Evolutionary conservation across 2,797 vertebrate species (phyloP), one percentile per base, ranked within the genome.

Genomic region (Danio aesculapii): DNA sequence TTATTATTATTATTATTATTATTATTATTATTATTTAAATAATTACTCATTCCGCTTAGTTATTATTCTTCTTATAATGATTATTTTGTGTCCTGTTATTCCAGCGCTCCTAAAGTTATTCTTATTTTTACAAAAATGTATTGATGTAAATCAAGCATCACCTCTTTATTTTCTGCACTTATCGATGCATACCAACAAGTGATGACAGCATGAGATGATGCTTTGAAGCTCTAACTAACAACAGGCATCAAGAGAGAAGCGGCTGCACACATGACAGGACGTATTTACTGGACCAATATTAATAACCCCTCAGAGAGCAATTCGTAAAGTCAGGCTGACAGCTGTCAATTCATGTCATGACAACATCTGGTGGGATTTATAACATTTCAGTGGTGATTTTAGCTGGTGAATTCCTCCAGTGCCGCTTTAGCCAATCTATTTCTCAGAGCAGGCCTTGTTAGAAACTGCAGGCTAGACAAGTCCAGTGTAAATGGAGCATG

Each of bases 381-480:
- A 75, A 50, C 11, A 41, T 53, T 75, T 66, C 58, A 64, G 10
- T n/a, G 6, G 43, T 43, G 46, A 52, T 58, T 52, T 70, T 12
- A 68, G 16, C 19, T 16, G 39, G 21, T 13, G 14, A 44, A 64
- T 44, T 64, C 72, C 43, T 44, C 41, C 39, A 71, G 5, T 11
- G 4, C 3, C 69, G 43, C 52, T 17, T 71, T 55, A 55, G 30
- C 10, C 0, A 17, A 50, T 55, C 39, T 72, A 44, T 72, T 72
- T 55, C 52, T 72, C n/a, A 72, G 39, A 62, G 19, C 44, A 61
- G 21, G 0, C 44, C 66, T 71, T 41, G 57, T 71, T 70, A 70
- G 76, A 78, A 78, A 78, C 44, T 59, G 55, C 66, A 68, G 66
- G 11, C 55, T 74, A 61, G 71, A 77, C 79, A 76, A 75, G 71